Conservation (phyloP, 2,113 vertebrate species). For the Chaenocephalus aceratus region DNA sequence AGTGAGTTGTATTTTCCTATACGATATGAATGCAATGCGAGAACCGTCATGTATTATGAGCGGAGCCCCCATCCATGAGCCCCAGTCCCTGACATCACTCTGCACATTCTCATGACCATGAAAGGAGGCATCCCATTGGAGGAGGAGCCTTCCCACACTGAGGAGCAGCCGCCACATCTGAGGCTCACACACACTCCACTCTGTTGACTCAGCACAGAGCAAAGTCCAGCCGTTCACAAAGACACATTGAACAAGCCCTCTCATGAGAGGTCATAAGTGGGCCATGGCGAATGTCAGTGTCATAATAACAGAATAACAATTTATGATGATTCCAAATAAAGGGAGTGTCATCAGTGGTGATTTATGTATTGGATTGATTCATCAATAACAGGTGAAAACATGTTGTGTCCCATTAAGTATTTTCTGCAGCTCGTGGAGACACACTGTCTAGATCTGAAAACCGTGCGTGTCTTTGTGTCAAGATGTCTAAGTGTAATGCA, state of each 20-base stretch:
- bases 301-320: conserved; percentile 16
- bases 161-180: background rate
- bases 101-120: conserved; percentile 5
- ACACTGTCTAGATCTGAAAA: background rate
- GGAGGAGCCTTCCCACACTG: conserved; percentile 24
- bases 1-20: background rate
- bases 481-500: background rate
- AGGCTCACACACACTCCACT: background rate
- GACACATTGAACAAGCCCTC: background rate
- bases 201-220: conserved; percentile 3
- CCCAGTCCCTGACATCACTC: background rate
- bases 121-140: conserved; percentile 27
- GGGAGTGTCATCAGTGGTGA: background rate
- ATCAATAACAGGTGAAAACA: background rate
- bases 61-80: background rate
- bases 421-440: background rate
- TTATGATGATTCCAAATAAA: background rate
- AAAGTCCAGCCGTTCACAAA: conserved; percentile 6
- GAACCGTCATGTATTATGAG: background rate
- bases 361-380: background rate
- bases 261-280: background rate
- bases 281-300: background rate
- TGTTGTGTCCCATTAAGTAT: background rate
- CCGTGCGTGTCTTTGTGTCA: no score
- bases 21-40: background rate